Conservation (phyloP, 2,113 vertebrate genomes). For the Colius striatus region DNA sequence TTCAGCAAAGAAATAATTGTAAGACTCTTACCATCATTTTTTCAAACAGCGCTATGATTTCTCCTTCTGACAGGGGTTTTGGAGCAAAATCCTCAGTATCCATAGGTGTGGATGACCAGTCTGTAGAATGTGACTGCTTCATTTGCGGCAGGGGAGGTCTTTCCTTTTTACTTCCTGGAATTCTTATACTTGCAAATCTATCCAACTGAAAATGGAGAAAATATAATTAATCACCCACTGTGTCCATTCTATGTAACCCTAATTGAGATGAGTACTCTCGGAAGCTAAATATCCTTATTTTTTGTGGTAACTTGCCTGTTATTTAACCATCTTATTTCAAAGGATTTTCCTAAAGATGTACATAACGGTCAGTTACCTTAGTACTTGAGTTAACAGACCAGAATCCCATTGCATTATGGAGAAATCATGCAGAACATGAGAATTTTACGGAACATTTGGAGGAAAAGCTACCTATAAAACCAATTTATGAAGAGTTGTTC, state of each 20-base stretch:
- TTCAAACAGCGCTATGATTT: constrained; percentile 56
- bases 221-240: background rate
- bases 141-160: constrained; percentile 25
- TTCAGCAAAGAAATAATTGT: background rate
- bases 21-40: constrained; percentile 67
- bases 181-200: constrained; percentile 66
- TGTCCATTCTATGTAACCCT: background rate
- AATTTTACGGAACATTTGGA: background rate
- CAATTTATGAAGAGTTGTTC: constrained; percentile 15
- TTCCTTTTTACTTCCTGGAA: constrained; percentile 64
- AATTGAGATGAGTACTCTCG: background rate
- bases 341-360: background rate
- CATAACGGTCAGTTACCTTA: background rate
- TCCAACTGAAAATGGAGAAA: constrained; percentile 59
- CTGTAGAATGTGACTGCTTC: constrained; percentile 53
- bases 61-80: constrained; percentile 44
- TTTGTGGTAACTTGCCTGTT: background rate
- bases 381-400: background rate
- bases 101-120: constrained; percentile 10
- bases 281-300: background rate
- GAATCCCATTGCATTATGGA: background rate
- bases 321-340: background rate
- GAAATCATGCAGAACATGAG: constrained; percentile 23
- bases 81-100: background rate
- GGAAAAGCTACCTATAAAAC: background rate